Evolutionary conservation across 2,113 vertebrate genomes (phyloP).

Genomic region (Anguilla japonica): DNA sequence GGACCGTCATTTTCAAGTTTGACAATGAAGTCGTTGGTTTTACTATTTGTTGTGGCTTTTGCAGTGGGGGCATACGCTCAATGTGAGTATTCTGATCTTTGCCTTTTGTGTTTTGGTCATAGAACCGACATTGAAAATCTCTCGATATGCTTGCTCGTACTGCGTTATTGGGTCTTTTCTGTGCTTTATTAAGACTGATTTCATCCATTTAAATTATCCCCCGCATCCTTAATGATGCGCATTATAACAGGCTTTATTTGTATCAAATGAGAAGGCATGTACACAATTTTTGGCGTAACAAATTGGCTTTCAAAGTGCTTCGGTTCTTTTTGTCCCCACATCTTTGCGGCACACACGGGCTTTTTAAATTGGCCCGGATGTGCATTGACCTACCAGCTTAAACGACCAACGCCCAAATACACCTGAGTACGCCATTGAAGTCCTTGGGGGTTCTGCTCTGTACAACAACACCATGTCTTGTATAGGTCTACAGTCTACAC

Average conservation of each 20-base stretch:
- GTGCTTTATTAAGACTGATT: too few relatives aligned
- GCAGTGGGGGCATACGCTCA: conserved; percentile 12
- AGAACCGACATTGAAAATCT: neutral
- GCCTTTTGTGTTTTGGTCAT: neutral
- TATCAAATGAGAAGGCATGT: too few relatives aligned
- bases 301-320: neutral
- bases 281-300: neutral
- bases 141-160: too few relatives aligned
- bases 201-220: too few relatives aligned
- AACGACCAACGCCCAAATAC: conserved; percentile 15
- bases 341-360: neutral
- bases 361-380: neutral
- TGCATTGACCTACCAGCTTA: neutral
- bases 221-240: too few relatives aligned
- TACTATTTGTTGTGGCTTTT: neutral
- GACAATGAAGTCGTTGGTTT: conserved; percentile 27
- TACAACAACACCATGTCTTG: neutral
- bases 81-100: conserved; percentile 14
- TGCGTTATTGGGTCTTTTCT: too few relatives aligned
- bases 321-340: neutral
- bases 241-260: neutral
- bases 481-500: neutral
- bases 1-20: neutral
- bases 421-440: neutral
- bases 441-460: neutral